These are phyloP conservation scores for Champsocephalus gunnari DNA, from an alignment of 2,797 vertebrate genomes.

Conservation along the genomic window DNA sequence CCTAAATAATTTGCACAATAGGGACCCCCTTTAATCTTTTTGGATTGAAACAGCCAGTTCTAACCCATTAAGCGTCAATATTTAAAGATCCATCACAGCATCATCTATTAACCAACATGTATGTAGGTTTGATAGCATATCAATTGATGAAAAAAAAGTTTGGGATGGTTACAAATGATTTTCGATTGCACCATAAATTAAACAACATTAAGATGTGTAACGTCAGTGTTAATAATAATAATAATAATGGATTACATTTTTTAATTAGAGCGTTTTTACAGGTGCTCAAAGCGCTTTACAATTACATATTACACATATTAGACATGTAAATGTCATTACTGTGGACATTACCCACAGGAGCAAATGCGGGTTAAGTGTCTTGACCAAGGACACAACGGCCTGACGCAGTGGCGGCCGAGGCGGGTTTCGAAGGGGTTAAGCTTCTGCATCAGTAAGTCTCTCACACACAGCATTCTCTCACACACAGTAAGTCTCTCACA, in stretches of 20 bases:
- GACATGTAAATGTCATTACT: too few relatives aligned
- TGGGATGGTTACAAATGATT: background rate
- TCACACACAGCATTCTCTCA: too few relatives aligned
- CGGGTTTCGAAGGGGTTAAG: background rate
- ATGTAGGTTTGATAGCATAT: background rate
- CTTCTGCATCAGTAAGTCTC: background rate
- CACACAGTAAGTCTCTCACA: slow-evolving; percentile 27
- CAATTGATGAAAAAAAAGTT: background rate
- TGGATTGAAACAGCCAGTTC: background rate
- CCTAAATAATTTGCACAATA: too few relatives aligned
- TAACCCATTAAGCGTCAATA: background rate
- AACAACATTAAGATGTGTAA: background rate
- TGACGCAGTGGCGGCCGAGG: too few relatives aligned
- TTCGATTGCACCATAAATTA: background rate
- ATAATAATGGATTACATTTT: too few relatives aligned
- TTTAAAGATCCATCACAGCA: background rate
- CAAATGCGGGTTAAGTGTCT: too few relatives aligned
- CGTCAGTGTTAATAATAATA: background rate
- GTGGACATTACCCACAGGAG: too few relatives aligned
- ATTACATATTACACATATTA: too few relatives aligned
- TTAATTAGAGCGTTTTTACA: too few relatives aligned
- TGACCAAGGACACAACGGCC: too few relatives aligned
- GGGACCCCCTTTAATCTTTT: background rate
- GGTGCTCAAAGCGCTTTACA: too few relatives aligned
- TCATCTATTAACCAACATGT: background rate